These are phyloP conservation scores for Amphiprion clarkii DNA, from an alignment of 2,797 vertebrate species.

Conservation along the genomic window DNA sequence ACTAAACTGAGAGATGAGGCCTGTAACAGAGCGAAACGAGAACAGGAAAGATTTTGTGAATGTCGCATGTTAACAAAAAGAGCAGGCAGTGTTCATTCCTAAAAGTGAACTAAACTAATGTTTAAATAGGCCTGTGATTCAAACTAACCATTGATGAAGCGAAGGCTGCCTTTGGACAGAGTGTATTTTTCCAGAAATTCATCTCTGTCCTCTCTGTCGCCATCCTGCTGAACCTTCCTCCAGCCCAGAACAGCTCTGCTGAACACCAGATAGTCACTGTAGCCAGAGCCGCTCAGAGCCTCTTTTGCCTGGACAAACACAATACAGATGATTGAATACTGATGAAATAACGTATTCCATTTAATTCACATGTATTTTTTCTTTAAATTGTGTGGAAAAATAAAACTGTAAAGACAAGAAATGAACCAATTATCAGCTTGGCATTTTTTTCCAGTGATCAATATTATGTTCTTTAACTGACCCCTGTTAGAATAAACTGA, in stretches of 20 bases:
- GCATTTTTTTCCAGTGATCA: too few relatives aligned
- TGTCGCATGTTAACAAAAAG: background rate
- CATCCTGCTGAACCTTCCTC: conserved; percentile 85
- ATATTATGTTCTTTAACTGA: too few relatives aligned
- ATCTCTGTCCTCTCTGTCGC: conserved; percentile 83
- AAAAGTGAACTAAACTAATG: background rate
- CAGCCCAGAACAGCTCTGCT: conserved; percentile 90
- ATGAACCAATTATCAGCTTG: too few relatives aligned
- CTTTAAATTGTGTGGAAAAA: background rate
- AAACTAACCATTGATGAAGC: conserved; percentile 92
- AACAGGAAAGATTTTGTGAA: background rate
- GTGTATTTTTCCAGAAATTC: conserved; percentile 86
- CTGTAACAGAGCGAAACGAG: conserved; percentile 69
- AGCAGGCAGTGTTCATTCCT: background rate
- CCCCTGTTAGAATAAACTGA: too few relatives aligned
- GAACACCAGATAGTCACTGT: conserved; percentile 93
- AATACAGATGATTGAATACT: background rate
- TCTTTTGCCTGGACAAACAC: conserved; percentile 87
- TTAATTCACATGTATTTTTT: background rate
- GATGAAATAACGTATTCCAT: background rate
- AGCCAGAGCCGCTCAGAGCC: conserved; percentile 86
- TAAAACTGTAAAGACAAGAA: too few relatives aligned
- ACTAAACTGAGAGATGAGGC: conserved; percentile 95
- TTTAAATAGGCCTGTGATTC: background rate
- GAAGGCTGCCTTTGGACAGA: conserved; percentile 89